Evolutionary conservation across 1,140 invertebrate genomes (phyloP).

Genomic region (Steinernema feltiae): DNA sequence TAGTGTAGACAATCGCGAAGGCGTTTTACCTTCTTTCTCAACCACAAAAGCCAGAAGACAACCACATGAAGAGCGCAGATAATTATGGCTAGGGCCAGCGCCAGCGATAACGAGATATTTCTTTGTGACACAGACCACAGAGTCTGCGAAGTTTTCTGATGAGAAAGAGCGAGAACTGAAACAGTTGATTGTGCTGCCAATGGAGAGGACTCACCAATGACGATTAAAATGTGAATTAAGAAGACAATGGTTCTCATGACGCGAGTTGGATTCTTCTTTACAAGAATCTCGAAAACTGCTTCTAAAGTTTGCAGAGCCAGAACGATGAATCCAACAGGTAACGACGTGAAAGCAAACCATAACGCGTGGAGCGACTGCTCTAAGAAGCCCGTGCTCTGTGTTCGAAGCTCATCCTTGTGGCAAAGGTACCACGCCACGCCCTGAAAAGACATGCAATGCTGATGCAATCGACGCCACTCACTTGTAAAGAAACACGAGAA

Average conservation of each 20-base stretch:
- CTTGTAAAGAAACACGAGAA: not conserved
- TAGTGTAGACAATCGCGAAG: no score
- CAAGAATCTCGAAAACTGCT: not conserved
- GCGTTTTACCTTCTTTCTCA: no score
- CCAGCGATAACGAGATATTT: no score
- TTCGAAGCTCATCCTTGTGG: not conserved
- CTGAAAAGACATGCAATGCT: not conserved
- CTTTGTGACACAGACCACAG: no score
- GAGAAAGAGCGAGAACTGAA: no score
- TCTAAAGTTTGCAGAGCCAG: not conserved
- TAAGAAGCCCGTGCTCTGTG: not conserved
- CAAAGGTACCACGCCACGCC: not conserved
- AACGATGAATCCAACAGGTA: not conserved
- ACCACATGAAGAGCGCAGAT: no score
- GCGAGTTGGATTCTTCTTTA: not conserved
- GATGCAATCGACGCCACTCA: not conserved
- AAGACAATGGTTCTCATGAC: not conserved
- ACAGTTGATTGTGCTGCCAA: no score
- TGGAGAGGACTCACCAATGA: no score
- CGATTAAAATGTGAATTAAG: not conserved
- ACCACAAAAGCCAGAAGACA: no score
- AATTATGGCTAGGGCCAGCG: no score
- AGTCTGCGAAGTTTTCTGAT: no score
- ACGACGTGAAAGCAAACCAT: not conserved
- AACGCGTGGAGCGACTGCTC: not conserved